Percentiles rank a stretch among this genome's conserved stretches.
These are phyloP conservation scores for Globia sparganii DNA, from an alignment of 2,888 invertebrate genomes.

Conservation along the genomic window DNA sequence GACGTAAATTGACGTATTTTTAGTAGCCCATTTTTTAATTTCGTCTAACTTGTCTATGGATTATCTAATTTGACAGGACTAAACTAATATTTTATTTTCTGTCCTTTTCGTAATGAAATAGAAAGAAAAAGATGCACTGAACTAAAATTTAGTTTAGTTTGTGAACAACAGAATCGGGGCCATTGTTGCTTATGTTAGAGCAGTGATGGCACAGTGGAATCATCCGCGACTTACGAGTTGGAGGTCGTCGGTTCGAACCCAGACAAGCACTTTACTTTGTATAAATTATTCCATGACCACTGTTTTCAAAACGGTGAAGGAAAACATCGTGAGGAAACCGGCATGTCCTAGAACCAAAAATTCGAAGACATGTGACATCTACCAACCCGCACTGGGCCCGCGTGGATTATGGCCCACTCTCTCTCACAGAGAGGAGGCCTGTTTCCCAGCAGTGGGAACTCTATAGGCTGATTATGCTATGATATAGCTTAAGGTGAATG, in stretches of 20 bases:
- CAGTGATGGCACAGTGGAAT: neutral
- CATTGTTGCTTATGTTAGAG: too few relatives aligned
- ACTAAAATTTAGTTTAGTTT: too few relatives aligned
- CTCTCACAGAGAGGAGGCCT: neutral
- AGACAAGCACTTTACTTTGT: neutral
- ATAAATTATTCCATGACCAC: neutral
- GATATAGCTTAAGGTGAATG: neutral
- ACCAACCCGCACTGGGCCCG: neutral
- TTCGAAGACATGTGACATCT: neutral
- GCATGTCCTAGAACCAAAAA: neutral
- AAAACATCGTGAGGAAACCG: neutral
- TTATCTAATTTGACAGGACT: too few relatives aligned
- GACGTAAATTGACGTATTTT: too few relatives aligned
- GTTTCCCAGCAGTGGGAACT: neutral
- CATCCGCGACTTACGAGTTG: neutral
- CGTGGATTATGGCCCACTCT: neutral
- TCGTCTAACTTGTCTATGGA: too few relatives aligned
- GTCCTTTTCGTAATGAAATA: too few relatives aligned
- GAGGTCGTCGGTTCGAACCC: neutral
- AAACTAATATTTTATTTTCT: too few relatives aligned
- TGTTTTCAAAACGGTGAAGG: neutral
- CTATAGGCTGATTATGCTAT: neutral
- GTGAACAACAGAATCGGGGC: too few relatives aligned
- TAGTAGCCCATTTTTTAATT: too few relatives aligned
- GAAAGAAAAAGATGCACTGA: too few relatives aligned